Base-by-base conservation (phyloP, 2,113 vertebrate genomes). In the Platycercus adscitus region DNA sequence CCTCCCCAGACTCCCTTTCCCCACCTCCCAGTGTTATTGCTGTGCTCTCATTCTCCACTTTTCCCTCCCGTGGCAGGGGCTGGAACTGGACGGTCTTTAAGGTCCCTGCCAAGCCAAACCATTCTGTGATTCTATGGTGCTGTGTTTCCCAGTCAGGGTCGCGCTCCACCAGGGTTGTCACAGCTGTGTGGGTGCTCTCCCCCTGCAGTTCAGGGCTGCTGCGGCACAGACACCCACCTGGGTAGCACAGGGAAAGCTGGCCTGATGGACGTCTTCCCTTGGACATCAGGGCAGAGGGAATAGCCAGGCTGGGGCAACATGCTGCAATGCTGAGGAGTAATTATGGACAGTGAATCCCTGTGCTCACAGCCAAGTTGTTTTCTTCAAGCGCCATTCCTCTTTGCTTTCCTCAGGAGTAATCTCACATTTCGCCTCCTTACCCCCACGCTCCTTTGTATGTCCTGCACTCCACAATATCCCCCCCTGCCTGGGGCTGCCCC, bases 161-260 rank as follows among this genome's bases (percentile, higher is more conserved):
- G 81, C 16, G 11, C 12, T 49, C 60, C 41, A 3, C 10, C 0
- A 0, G 44, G 33, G 37, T 31, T 77, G 58, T 44, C 64, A 20
- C 35, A 52, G 81, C 53, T 21, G 18, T 11, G 64, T 26, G 37
- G 31, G 63, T 53, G n/a, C 18, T 44, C 6, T 49, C 20, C 24
- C 44, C 56, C 31, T 53, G 66, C 55, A 55, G 56, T 52, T 72
- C 37, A 39, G 43, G 64, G 33, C 81, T 91, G 49, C 58, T 81
- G 41, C 13, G 78, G 41, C 73, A 73, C 2, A 8, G 60, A 44
- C 6, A 2, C 9, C 23, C 28, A 12, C 28, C 58, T 18, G 23
- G 33, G 52, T 37, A 15, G 33, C 33, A 8, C 35, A 56, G 53
- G 6, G 41, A 60, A 33, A 81, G 12, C 6, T 9, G 19, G 2